Percentiles rank a stretch among this genome's conserved stretches.
These are phyloP conservation scores for Ameiurus melas DNA, from an alignment of 2,113 vertebrate species.

Conservation along the genomic window DNA sequence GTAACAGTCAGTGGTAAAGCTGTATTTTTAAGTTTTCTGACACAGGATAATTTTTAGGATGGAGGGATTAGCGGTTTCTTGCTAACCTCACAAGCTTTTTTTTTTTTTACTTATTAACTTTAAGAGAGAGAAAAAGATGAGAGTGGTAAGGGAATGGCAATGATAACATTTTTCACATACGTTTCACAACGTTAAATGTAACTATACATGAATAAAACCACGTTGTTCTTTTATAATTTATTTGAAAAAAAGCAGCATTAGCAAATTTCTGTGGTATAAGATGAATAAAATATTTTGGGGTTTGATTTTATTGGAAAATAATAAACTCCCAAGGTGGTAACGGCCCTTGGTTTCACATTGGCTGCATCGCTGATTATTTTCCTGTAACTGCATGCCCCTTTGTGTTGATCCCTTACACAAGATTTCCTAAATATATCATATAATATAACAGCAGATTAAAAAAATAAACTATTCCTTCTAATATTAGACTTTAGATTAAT, in stretches of 20 bases:
- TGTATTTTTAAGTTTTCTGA: background rate
- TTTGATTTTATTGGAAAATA: background rate
- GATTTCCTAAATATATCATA: background rate
- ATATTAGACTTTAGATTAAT: background rate
- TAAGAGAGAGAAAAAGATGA: background rate
- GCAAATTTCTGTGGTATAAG: background rate
- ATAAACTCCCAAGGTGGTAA: background rate
- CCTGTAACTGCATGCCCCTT: background rate
- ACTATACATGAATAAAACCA: background rate
- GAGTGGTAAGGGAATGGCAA: too few relatives aligned
- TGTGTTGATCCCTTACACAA: background rate
- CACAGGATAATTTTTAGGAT: background rate
- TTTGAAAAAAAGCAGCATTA: background rate
- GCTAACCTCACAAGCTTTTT: too few relatives aligned
- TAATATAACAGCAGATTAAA: background rate
- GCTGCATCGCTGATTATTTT: background rate
- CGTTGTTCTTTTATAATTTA: background rate
- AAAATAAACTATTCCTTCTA: background rate
- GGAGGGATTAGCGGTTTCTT: background rate
- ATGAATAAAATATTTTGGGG: background rate
- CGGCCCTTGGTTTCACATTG: background rate
- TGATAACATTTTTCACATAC: background rate
- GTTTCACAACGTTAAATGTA: background rate
- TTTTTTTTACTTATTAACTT: background rate
- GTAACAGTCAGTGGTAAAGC: too few relatives aligned